Evolutionary conservation across 2,113 vertebrate species (phyloP), one percentile per base, ranked within the genome.

Genomic region (Pseudorasbora parva): DNA sequence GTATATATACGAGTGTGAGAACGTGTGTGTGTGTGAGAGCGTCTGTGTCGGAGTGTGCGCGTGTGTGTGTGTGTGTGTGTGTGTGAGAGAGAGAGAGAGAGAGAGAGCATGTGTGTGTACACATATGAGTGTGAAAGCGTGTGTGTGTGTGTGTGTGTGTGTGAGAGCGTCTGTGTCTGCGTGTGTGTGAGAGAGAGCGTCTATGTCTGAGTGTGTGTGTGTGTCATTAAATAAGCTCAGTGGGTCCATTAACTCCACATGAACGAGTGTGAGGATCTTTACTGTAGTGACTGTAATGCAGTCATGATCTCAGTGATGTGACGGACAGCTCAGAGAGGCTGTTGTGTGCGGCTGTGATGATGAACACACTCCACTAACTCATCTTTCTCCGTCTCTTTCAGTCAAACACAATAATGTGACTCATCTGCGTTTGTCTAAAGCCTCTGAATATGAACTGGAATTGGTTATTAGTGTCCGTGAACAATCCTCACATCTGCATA

Each of bases 401-500:
- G 19, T 30, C 62, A 69, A 33, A 30, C 25, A 37, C 71, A 27
- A 27, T 37, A 30, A 76, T 49, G 68, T 1, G 10, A 71, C 30
- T n/a, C 14, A 14, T 59, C 57, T 2, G 17, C 19, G 37, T 76
- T 59, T 5, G 56, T 37, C 27, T 41, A 43, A 77, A 60, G 73
- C 41, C 23, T 27, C 60, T n/a, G 17, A 82, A 69, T 78, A 49
- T 73, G 60, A 33, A 77, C 54, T 41, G 71, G 21, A 15, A 59
- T 41, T 17, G 56, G 54, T 72, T 72, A 78, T 78, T 62, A 41
- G 75, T 19, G 33, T 66, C 57, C 8, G 30, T 78, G 57, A 82
- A 78, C 49, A 69, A 57, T 81, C 49, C 47, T n/a, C 62, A 25
- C 64, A 86, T 86, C 84, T 82, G 78, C 84, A 86, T 77, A 82